Base-by-base conservation (phyloP, 1,140 invertebrate species). In the Drosophila chauvacae region DNA sequence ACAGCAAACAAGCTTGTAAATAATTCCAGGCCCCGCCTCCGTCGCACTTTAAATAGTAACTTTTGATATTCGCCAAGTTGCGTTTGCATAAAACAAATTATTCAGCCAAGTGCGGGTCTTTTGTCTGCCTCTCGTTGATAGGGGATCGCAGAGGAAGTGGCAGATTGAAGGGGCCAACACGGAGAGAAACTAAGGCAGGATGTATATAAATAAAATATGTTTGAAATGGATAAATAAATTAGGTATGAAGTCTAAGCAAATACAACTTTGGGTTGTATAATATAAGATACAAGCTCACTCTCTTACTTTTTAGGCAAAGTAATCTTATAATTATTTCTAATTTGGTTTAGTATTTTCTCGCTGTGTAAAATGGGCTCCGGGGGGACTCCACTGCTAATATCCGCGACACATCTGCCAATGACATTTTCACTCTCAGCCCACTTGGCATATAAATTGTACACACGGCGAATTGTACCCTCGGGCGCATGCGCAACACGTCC, bases 401-500 rank as follows among this genome's bases (percentile, higher is more conserved):
- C 79, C 82, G 82, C 79, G 72, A 80, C 83, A 84, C 85, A 87
- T 88, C 80, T 88, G 84, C 84, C 84, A 88, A 88, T 88, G 84
- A 88, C 84, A 88, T 88, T 88, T 88, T 90, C 84, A 90, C 84
- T 88, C 81, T 80, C 53, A 71, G 76, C 77, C 81, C 74, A 77
- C 80, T 83, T 81, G 68, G 80, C 80, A 82, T 69, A 79, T 78
- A 79, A 81, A 85, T 81, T 86, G 84, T 86, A 55, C 57, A 66
- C 72, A 77, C 62, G 58, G 39, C 57, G 42, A 28, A 63, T 77
- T 59, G 70, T 77, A 58, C 73, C 85, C 77, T 64, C 81, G 55
- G 85, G 85, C 85, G 73, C 85, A 88, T 88, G 84, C 84, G 84
- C 84, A 88, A 88, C 84, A 88, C 85, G 84, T 88, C 77, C 83